Base-by-base conservation (phyloP, 2,797 vertebrate genomes). In the Sparidentex hasta region DNA sequence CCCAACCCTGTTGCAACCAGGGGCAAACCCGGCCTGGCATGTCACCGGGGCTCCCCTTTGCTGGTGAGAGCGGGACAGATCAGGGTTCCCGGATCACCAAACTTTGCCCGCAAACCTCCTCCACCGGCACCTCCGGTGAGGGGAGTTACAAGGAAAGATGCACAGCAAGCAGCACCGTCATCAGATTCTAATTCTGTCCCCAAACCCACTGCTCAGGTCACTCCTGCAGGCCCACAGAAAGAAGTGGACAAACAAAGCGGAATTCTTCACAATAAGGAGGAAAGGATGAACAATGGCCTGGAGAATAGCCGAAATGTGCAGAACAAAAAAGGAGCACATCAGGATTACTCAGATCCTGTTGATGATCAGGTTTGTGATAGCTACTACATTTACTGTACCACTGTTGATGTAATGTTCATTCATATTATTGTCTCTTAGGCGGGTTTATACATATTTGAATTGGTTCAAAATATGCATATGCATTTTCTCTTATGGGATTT, bases 71-170 rank as follows among this genome's bases (percentile, higher is more conserved):
- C 92, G 0, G 93, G 91, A 7, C 94, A 95, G 52, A 80, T 79
- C 23, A 87, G 92, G 69, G 83, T 92, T 48, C 93, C 94, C 0
- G 94, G 95, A 0, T 96, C 96, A 0, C 95, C 96, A 8, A 93
- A 83, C 74, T 93, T 95, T 44, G 65, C 80, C 33, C 93, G 94
- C 43, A 96, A 96, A 78, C 95, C 95, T 12, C 94, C 95, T 47
- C 95, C 96, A 0, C 96, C 96, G 1, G 94, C 95, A 1, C 96
- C 96, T 11, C 95, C 96, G 1, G 93, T 96, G 48, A 92, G 96
- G 76, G 92, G 95, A 3, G 94, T 96, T 64, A 96, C 95, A 29
- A 93, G 92, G 87, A 96, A 96, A 79, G 95, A 95, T 38, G 61
- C 67, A 18, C 87, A 78, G 18, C 93, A 82, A 51, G 43, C 82